A percentile compares a stretch with the other conserved stretches of the same genome.
Evolutionary conservation across 2,797 vertebrate genomes (phyloP).

Genomic region (Emys orbicularis): DNA sequence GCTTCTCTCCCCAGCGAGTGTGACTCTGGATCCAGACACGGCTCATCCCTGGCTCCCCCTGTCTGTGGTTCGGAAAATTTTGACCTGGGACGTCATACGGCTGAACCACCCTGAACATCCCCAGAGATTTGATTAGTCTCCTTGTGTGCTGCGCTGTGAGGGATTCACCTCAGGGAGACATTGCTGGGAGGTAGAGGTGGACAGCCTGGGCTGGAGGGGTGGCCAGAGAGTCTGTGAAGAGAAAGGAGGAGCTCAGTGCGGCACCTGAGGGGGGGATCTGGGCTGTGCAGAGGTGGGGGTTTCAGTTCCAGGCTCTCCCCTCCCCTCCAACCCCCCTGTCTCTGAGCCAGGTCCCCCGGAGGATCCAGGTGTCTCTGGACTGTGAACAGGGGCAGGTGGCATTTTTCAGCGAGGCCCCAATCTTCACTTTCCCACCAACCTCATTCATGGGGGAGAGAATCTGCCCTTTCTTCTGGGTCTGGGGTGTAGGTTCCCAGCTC

Average conservation of each 20-base stretch:
- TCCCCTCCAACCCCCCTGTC: constrained; percentile 78
- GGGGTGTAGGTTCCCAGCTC: too few species aligned
- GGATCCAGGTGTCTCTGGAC: constrained; percentile 77
- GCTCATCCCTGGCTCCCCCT: constrained; percentile 79
- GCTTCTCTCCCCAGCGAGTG: constrained; percentile 73
- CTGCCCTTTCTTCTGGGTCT: too few species aligned
- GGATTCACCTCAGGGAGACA: constrained; percentile 69
- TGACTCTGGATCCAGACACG: constrained; percentile 85
- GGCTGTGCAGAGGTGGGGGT: constrained; percentile 61
- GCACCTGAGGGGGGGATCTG: constrained; percentile 66
- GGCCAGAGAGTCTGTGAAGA: constrained; percentile 63
- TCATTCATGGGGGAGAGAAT: neutral
- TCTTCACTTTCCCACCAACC: constrained; percentile 2
- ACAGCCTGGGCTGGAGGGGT: constrained; percentile 74
- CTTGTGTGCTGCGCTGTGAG: constrained; percentile 63
- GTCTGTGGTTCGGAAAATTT: constrained; percentile 61
- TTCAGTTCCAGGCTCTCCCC: constrained; percentile 83
- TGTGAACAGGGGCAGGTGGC: constrained; percentile 10
- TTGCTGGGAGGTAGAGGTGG: constrained; percentile 75
- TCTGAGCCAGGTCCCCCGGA: constrained; percentile 62
- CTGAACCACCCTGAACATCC: constrained; percentile 72
- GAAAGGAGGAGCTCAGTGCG: neutral
- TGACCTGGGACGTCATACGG: neutral
- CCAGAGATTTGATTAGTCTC: constrained; percentile 57
- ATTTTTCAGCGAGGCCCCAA: neutral